Base-by-base conservation (phyloP, 2,888 invertebrate genomes). In the Orthosia incerta region DNA sequence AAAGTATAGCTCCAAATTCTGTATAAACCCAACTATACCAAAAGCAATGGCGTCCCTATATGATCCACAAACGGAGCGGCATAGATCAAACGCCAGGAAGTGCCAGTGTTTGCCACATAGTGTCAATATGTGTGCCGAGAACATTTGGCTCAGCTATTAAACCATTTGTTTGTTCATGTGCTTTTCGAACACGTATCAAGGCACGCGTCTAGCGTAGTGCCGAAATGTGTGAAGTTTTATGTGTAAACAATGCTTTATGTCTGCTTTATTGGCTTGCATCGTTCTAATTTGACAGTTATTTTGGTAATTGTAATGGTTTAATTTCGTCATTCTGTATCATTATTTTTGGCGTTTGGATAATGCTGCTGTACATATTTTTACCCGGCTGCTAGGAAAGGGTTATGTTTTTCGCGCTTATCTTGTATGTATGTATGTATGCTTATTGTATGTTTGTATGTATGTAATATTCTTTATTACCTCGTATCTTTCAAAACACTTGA, bases 111-210 rank as follows among this genome's bases (percentile, higher is more conserved):
- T 90, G 89, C 90, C 76, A 86, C 86, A 89, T 89, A 88, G 87
- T 90, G 93, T 93, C 93, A 92, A 93, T 91, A 93, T 74, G 79
- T 78, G 80, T 81, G 80, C 80, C 77, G 77, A 80, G 86, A 86
- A 92, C 90, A 88, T 91, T 91, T 90, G 89, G 88, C 88, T 87
- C 86, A 82, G 88, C 89, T 91, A 91, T 93, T 90, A 91, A 89
- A 91, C 89, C 87, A 85, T 78, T 66, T 94, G 90, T 94, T 94
- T 94, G 91, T 57, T 74, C 93, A 94, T 93, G 86, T 93, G 93
- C 85, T 92, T 92, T 84, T 86, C 80, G 80, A 85, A 80, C 71
- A 71, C 65, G 80, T 80, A 79, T 76, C 78, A 83, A 82, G 86
- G 83, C 87, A 89, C 84, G 80, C 75, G 85, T 73, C 84, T 79